phyloP scores from a whole-genome alignment of 2,113 vertebrate genomes.

The Sisor rabdophorus region DNA sequence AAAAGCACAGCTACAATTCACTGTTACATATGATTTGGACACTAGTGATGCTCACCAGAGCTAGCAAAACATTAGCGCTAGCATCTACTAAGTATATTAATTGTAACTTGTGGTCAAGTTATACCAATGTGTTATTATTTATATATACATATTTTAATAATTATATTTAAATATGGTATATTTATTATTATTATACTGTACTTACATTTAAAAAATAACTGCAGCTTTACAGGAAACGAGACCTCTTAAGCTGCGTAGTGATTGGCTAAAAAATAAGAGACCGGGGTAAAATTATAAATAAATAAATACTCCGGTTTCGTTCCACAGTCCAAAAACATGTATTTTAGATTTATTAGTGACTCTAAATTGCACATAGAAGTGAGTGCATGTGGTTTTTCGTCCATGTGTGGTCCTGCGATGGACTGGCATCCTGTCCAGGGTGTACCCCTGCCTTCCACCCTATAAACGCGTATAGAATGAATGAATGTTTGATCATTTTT shows the following conservation, averaged over 20 bases:
- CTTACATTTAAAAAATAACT: neutral
- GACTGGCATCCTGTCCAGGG: too few relatives aligned
- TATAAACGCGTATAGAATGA: too few relatives aligned
- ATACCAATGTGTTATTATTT: neutral
- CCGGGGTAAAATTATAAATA: slow-evolving; percentile 5
- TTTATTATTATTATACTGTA: neutral
- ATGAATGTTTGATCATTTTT: too few relatives aligned
- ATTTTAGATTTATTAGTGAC: too few relatives aligned
- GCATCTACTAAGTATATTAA: neutral
- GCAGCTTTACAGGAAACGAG: neutral
- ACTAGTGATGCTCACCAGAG: neutral
- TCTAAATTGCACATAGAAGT: too few relatives aligned
- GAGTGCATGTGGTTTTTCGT: too few relatives aligned
- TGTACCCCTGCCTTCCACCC: too few relatives aligned
- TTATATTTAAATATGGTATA: neutral
- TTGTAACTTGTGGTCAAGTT: neutral
- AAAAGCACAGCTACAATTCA: too few relatives aligned
- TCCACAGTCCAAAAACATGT: too few relatives aligned
- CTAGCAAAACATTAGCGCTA: neutral
- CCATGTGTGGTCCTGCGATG: too few relatives aligned
- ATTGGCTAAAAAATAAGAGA: slow-evolving; percentile 32
- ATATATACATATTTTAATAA: too few relatives aligned
- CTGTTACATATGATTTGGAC: neutral
- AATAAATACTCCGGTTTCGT: too few relatives aligned
- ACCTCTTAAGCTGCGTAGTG: neutral